These are phyloP conservation scores for Malurus melanocephalus DNA, from an alignment of 2,113 vertebrate species.

Conservation along the genomic window DNA sequence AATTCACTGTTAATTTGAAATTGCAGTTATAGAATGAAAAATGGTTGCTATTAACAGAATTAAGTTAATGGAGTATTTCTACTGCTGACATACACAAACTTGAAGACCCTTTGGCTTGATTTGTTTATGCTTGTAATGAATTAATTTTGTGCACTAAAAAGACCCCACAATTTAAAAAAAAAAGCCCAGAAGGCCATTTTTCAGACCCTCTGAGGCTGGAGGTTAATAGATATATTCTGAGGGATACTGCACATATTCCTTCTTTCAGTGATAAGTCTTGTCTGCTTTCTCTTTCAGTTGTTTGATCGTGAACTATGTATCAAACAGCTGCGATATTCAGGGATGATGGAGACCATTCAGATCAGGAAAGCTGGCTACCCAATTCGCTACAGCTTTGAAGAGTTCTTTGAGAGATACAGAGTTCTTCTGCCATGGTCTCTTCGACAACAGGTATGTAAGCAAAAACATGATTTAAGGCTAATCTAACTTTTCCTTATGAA, in stretches of 20 bases:
- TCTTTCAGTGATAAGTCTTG: not conserved
- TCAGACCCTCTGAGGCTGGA: not conserved
- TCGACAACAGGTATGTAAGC: conserved; percentile 36
- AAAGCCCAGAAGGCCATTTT: not conserved
- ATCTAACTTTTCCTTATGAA: not conserved
- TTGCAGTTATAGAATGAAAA: not conserved
- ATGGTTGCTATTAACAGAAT: not conserved
- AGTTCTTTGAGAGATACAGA: conserved; percentile 85
- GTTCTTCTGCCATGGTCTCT: conserved; percentile 70
- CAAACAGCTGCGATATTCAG: conserved; percentile 91
- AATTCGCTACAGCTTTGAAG: conserved; percentile 85
- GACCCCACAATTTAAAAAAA: not conserved
- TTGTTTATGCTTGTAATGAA: not conserved
- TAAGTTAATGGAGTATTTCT: not conserved
- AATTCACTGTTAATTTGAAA: not conserved
- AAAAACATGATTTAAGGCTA: not conserved
- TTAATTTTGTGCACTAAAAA: not conserved
- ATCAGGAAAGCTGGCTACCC: conserved; percentile 92
- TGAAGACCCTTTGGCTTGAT: not conserved
- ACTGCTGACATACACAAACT: not conserved
- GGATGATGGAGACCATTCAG: conserved; percentile 94
- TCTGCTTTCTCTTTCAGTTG: conserved; percentile 70
- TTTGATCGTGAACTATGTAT: conserved; percentile 90
- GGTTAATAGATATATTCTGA: not conserved
- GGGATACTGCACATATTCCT: not conserved